These are phyloP conservation scores for Ginglymostoma cirratum DNA, from an alignment of 2,113 vertebrate species.

Conservation along the genomic window DNA sequence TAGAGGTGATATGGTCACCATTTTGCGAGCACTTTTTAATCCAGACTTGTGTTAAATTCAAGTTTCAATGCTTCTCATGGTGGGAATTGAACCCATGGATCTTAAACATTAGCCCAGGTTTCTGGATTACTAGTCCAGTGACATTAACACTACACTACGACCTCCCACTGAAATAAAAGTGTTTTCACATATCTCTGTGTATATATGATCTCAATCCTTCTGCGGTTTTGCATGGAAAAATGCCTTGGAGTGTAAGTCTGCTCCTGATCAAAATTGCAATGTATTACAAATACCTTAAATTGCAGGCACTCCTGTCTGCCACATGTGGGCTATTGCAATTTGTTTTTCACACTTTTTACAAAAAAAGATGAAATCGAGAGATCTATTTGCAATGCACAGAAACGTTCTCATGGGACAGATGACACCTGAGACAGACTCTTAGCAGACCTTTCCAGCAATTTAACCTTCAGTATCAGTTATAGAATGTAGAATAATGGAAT, in stretches of 20 bases:
- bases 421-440: background rate
- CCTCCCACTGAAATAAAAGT: too few relatives aligned
- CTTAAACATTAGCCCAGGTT: too few relatives aligned
- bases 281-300: background rate
- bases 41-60: too few relatives aligned
- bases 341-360: background rate
- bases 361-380: background rate
- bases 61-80: too few relatives aligned
- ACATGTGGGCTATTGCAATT: background rate
- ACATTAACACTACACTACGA: too few relatives aligned
- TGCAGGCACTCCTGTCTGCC: background rate
- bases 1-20: too few relatives aligned
- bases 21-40: too few relatives aligned
- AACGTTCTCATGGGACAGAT: background rate
- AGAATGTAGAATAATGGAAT: background rate
- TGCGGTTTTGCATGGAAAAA: background rate
- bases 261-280: background rate
- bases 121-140: too few relatives aligned
- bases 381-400: background rate
- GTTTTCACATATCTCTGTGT: too few relatives aligned
- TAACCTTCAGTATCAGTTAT: background rate
- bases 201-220: background rate
- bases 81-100: too few relatives aligned
- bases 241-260: background rate
- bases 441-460: background rate